Evolutionary conservation across 2,113 vertebrate species (phyloP), one percentile per base, ranked within the genome.

Genomic region (Cyprinus carpio): DNA sequence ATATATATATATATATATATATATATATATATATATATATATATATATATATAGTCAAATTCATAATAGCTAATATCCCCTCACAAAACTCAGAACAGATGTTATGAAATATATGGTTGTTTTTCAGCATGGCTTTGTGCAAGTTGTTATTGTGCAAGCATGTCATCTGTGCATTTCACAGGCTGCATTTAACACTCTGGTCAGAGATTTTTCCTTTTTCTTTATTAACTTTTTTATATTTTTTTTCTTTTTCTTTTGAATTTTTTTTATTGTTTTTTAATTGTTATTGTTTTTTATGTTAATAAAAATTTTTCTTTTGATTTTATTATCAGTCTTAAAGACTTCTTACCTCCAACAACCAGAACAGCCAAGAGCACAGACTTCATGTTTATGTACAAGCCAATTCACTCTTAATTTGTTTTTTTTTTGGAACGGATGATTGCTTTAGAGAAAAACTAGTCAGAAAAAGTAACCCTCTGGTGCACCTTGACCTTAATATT

Each of bases 351-450:
- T 23, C 93, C 90, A 86, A 88, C 93, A 31, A 94, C 90, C 51
- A 95, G 91, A 79, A 94, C 82, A 87, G 93, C 92, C 1, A 94
- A 72, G 81, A 94, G 87, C 82, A 94, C 82, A 85, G 93, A 90
- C 88, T 91, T 94, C 91, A 62, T 94, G 27, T 86, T 85, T 93
- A 91, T 93, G 94, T 93, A 91, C 69, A 51, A 51, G 34, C 25
- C 31, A 60, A 87, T 90, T 84, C 34, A 65, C 6, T 89, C 6
- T 12, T 20, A 60, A 43, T 82, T 79, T 76, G 34, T 6, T 20
- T 72, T 82, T 6, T 20, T 72, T 82, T 81, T 6, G 79, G 86
- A 86, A 91, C 67, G 65, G 2, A 77, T 51, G 25, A 64, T 9
- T 8, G 9, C 27, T 78, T 23, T 43, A 84, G 56, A 46, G 64